phyloP scores from a whole-genome alignment of 2,888 invertebrate genomes.

The Brachypalpus laphriformis region DNA sequence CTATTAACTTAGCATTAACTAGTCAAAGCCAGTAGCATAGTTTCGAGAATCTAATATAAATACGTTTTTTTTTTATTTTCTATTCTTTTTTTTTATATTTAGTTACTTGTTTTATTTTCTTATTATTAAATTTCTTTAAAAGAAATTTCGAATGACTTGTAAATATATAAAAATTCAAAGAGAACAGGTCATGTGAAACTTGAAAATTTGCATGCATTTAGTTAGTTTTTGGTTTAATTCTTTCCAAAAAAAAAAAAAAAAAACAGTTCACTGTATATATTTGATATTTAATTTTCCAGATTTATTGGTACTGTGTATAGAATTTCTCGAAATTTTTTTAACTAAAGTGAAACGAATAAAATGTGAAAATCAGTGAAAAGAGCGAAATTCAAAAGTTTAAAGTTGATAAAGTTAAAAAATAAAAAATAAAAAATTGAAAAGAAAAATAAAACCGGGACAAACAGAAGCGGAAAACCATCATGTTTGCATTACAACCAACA shows the following conservation, averaged over 20 bases:
- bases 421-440: background rate
- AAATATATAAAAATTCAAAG: slow-evolving; percentile 29
- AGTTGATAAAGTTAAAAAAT: background rate
- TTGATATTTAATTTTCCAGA: background rate
- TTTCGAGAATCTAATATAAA: slow-evolving; percentile 2
- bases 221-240: background rate
- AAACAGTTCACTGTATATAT: background rate
- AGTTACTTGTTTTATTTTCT: background rate
- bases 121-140: background rate
- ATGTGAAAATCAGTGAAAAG: slow-evolving; percentile 8
- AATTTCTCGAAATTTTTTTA: background rate
- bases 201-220: slow-evolving; percentile 6
- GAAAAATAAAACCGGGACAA: background rate
- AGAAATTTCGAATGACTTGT: slow-evolving; percentile 43
- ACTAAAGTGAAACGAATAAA: slow-evolving; percentile 10
- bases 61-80: background rate
- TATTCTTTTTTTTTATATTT: background rate
- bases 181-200: slow-evolving; percentile 50
- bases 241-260: background rate
- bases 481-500: slow-evolving; percentile 90
- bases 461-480: slow-evolving; percentile 55
- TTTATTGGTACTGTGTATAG: background rate
- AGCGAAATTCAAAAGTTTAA: slow-evolving; percentile 15
- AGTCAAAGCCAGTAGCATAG: background rate
- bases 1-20: no score